Percentiles rank a stretch among this genome's conserved stretches.
phyloP scores from a whole-genome alignment of 2,797 vertebrate genomes.

The Pelodytes ibericus region DNA sequence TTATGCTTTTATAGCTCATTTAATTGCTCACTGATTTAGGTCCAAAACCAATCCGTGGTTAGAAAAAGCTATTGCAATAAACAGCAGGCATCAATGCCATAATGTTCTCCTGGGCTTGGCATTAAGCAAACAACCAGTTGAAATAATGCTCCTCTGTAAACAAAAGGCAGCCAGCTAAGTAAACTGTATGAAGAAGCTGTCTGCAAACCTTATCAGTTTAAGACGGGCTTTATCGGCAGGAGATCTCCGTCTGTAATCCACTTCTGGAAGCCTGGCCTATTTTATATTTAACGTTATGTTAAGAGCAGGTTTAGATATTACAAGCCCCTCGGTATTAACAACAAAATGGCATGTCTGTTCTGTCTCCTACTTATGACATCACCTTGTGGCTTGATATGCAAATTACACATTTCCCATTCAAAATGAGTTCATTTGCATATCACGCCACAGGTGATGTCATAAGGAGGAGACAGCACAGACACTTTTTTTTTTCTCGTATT shows the following conservation, averaged over 20 bases:
- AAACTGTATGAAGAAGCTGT: constrained; percentile 4
- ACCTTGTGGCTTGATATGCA: too few species aligned
- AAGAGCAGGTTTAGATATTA: too few species aligned
- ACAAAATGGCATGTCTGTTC: too few species aligned
- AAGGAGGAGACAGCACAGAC: too few species aligned
- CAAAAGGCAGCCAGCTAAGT: background rate
- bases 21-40: background rate
- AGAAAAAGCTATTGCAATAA: background rate
- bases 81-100: background rate
- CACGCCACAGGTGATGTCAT: too few species aligned
- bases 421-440: too few species aligned
- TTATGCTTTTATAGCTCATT: background rate
- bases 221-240: background rate
- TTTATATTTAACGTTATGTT: background rate
- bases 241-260: background rate
- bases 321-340: background rate
- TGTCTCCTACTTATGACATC: too few species aligned
- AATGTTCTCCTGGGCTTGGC: background rate
- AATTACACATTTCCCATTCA: too few species aligned
- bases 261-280: background rate
- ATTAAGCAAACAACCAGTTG: constrained; percentile 5
- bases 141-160: constrained; percentile 7
- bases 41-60: constrained; percentile 1
- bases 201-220: constrained; percentile 3
- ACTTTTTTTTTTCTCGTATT: too few species aligned